Conservation (phyloP, 2,113 vertebrate species). For the Cinclus cinclus region DNA sequence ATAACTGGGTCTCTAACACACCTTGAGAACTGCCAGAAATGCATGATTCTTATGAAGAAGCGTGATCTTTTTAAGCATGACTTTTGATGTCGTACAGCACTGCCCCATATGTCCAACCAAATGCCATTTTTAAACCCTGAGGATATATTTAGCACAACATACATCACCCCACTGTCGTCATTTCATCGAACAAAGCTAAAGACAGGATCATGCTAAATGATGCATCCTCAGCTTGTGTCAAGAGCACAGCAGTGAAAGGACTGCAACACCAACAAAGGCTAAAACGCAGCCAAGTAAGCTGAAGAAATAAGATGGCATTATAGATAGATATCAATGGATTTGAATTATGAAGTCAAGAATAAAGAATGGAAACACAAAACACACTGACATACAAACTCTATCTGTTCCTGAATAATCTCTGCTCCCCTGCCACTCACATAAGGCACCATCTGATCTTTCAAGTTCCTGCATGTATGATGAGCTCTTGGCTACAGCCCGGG, state of each 20-base stretch:
- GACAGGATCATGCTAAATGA: conserved; percentile 28
- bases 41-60: not conserved
- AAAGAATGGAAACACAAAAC: conserved; percentile 28
- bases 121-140: conserved; percentile 57
- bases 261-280: not conserved
- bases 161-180: conserved; percentile 57
- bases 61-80: not conserved
- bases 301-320: not conserved
- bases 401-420: conserved; percentile 18
- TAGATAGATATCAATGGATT: not conserved
- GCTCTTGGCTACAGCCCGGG: conserved; percentile 31
- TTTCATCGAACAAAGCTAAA: conserved; percentile 28
- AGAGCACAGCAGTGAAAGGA: not conserved
- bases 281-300: not conserved
- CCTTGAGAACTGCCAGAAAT: conserved; percentile 16
- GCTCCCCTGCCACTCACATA: conserved; percentile 17
- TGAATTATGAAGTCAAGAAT: not conserved
- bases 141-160: conserved; percentile 53
- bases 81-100: not conserved
- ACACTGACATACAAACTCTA: not conserved
- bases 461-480: conserved; percentile 39
- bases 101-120: conserved; percentile 54
- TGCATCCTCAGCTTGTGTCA: conserved; percentile 17
- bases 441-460: conserved; percentile 51
- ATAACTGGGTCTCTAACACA: not conserved